Evolutionary conservation across 2,797 vertebrate genomes (phyloP).

Genomic region (Phataginus tetradactyla): DNA sequence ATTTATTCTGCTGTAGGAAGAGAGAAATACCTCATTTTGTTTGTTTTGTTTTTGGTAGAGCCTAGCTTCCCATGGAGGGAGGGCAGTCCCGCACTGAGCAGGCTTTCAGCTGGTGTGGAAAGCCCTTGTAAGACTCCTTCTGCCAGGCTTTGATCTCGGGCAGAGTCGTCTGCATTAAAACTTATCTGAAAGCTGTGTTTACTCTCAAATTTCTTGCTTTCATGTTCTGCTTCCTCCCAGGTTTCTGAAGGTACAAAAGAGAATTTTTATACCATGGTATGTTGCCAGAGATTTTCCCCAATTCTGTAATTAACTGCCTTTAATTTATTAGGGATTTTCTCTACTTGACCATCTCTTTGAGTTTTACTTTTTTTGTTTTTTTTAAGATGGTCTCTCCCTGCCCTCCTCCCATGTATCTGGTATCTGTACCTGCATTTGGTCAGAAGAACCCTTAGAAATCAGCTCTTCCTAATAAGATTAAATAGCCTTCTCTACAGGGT

Average conservation of each 20-base stretch:
- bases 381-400: background rate
- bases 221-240: background rate
- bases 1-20: background rate
- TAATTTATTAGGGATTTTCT: slow-evolving; percentile 42
- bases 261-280: slow-evolving; percentile 25
- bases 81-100: background rate
- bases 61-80: background rate
- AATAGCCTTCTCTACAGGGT: background rate
- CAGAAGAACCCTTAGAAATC: background rate
- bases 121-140: background rate
- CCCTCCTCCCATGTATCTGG: background rate
- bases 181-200: background rate
- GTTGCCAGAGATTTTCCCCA: background rate
- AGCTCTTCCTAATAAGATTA: background rate
- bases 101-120: background rate
- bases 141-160: background rate
- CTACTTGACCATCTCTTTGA: background rate
- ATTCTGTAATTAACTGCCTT: slow-evolving; percentile 33
- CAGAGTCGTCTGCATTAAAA: background rate
- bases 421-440: background rate
- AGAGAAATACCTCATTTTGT: background rate
- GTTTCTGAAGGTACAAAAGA: slow-evolving; percentile 37
- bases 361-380: background rate
- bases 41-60: background rate
- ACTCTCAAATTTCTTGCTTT: background rate